phyloP scores from a whole-genome alignment of 2,888 invertebrate species.

The Erebia aethiops region DNA sequence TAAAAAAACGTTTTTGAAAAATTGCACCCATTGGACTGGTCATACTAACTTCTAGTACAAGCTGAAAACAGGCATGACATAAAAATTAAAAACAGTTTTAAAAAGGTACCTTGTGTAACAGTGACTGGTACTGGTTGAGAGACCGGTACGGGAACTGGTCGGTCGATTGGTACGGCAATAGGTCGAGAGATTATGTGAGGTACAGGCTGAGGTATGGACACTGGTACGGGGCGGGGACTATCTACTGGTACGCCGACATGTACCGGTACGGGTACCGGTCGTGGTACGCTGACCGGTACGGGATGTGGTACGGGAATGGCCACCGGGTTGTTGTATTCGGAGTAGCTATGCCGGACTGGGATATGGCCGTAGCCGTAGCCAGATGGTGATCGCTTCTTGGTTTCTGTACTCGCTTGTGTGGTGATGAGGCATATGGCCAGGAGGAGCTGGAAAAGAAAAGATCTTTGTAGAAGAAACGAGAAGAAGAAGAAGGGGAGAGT shows the following conservation, averaged over 20 bases:
- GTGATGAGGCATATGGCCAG: slow-evolving; percentile 35
- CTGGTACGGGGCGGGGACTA: slow-evolving; percentile 62
- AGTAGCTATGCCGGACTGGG: slow-evolving; percentile 66
- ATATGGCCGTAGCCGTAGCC: slow-evolving; percentile 45
- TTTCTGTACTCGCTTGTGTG: slow-evolving; percentile 33
- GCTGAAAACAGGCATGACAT: no score
- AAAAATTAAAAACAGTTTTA: neutral
- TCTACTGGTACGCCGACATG: slow-evolving; percentile 77
- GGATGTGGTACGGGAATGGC: slow-evolving; percentile 81
- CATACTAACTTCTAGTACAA: no score
- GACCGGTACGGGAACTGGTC: slow-evolving; percentile 81
- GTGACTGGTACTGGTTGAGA: slow-evolving; percentile 80
- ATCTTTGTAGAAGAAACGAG: neutral
- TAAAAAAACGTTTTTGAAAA: no score
- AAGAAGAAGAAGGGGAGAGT: no score
- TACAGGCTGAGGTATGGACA: slow-evolving; percentile 71
- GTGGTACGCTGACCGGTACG: slow-evolving; percentile 61
- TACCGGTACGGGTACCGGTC: slow-evolving; percentile 77
- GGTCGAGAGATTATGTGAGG: slow-evolving; percentile 70
- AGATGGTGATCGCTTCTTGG: slow-evolving; percentile 42
- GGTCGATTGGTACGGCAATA: slow-evolving; percentile 74
- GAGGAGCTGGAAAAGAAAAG: slow-evolving; percentile 32
- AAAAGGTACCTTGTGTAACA: slow-evolving; percentile 65
- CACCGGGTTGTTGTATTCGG: slow-evolving; percentile 76
- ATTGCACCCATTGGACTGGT: no score